These are phyloP conservation scores for Squalus acanthias DNA, from an alignment of 2,797 vertebrate genomes.

Conservation along the genomic window DNA sequence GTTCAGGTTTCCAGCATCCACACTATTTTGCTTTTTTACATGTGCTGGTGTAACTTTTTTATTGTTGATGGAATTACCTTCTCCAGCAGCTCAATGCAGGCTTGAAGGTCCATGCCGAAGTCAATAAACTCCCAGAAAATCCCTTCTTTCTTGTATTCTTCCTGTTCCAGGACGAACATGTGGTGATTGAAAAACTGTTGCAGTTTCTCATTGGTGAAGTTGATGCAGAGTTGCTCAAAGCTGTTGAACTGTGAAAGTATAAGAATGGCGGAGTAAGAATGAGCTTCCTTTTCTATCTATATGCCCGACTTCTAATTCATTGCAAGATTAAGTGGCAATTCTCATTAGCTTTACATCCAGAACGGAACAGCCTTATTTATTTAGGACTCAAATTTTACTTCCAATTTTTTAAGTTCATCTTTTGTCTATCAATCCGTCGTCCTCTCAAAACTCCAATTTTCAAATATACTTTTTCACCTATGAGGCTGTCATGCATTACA, in stretches of 20 bases:
- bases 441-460: not conserved
- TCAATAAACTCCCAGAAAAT: constrained; percentile 63
- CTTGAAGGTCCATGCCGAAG: constrained; percentile 65
- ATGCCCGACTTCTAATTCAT: not conserved
- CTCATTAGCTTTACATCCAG: not conserved
- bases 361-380: not conserved
- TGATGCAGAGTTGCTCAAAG: constrained; percentile 60
- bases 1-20: not conserved
- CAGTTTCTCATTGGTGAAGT: constrained; percentile 60
- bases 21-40: not conserved
- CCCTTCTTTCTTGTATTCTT: constrained; percentile 63
- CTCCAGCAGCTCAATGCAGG: constrained; percentile 64
- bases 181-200: constrained; percentile 65
- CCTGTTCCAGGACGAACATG: constrained; percentile 65
- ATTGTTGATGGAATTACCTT: constrained; percentile 48
- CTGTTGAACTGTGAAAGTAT: constrained; percentile 53
- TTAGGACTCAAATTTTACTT: not conserved
- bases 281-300: not conserved
- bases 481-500: not conserved
- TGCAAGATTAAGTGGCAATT: not conserved
- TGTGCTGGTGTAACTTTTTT: not conserved
- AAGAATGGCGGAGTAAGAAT: not conserved
- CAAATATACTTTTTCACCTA: not conserved
- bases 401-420: not conserved
- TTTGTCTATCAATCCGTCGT: not conserved